Evolutionary conservation across 2,113 vertebrate genomes (phyloP).

Genomic region (Chunga burmeisteri): DNA sequence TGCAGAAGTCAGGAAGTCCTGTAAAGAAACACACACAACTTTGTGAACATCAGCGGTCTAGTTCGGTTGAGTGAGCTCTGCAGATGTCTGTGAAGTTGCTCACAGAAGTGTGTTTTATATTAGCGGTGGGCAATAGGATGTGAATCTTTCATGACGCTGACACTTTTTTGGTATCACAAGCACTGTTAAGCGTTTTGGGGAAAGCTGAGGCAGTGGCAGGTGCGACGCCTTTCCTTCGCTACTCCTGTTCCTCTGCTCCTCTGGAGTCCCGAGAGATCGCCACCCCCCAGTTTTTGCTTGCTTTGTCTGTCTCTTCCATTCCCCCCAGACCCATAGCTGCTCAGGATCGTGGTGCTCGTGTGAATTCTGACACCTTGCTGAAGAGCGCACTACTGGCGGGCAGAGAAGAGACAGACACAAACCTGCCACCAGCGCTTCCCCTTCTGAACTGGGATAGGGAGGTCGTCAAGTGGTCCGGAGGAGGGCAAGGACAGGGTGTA

Average conservation of each 20-base stretch:
- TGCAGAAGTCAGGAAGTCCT: slow-evolving; percentile 28
- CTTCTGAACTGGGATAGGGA: not conserved
- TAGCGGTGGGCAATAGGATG: not conserved
- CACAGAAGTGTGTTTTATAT: not conserved
- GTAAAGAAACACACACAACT: not conserved
- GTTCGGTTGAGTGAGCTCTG: not conserved
- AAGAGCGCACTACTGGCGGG: not conserved
- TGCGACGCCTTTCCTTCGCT: not conserved
- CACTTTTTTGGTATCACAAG: not conserved
- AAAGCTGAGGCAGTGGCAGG: not conserved
- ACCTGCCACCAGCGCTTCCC: not conserved
- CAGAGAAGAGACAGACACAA: not conserved
- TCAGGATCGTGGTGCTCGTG: accelerated
- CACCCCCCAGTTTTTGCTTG: not conserved
- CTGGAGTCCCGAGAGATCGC: not conserved
- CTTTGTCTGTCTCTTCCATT: not conserved
- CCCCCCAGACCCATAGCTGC: accelerated
- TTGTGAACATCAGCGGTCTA: not conserved
- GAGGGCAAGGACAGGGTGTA: not conserved
- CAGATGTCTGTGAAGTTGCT: not conserved
- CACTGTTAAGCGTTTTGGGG: not conserved
- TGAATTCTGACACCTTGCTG: not conserved
- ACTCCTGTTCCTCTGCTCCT: not conserved
- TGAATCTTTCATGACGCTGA: not conserved
- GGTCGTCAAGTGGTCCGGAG: not conserved